These are phyloP conservation scores for Dryococelus australis DNA, from an alignment of 2,888 invertebrate species.

Conservation along the genomic window DNA sequence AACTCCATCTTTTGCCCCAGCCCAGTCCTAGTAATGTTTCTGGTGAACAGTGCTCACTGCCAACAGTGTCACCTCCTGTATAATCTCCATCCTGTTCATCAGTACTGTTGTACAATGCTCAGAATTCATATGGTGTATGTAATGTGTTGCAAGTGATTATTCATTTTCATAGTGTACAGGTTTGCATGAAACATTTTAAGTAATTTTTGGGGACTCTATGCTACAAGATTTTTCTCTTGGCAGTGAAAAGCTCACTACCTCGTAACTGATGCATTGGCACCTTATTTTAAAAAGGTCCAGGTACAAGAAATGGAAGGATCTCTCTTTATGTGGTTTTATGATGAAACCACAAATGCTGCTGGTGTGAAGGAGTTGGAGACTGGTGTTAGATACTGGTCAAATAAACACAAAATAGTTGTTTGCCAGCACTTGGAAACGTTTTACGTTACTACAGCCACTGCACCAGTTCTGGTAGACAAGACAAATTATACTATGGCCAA, in stretches of 20 bases:
- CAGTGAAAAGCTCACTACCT: constrained; percentile 30
- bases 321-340: constrained; percentile 12
- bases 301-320: not conserved
- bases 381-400: constrained; percentile 32
- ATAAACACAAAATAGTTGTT: too few relatives aligned
- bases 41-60: too few relatives aligned
- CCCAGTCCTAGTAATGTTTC: too few relatives aligned
- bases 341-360: constrained; percentile 34
- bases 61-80: too few relatives aligned
- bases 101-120: not conserved
- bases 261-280: constrained; percentile 34
- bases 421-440: too few relatives aligned
- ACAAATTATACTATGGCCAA: too few relatives aligned
- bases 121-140: not conserved
- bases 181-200: too few relatives aligned
- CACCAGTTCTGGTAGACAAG: too few relatives aligned
- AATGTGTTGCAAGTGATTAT: not conserved
- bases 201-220: not conserved
- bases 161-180: not conserved
- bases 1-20: not conserved
- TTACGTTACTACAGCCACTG: too few relatives aligned
- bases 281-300: constrained; percentile 30
- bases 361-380: constrained; percentile 33
- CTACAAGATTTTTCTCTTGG: constrained; percentile 33
- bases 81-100: not conserved